Evolutionary conservation across 2,888 invertebrate genomes (phyloP).

Genomic region (Dasypolia templi): DNA sequence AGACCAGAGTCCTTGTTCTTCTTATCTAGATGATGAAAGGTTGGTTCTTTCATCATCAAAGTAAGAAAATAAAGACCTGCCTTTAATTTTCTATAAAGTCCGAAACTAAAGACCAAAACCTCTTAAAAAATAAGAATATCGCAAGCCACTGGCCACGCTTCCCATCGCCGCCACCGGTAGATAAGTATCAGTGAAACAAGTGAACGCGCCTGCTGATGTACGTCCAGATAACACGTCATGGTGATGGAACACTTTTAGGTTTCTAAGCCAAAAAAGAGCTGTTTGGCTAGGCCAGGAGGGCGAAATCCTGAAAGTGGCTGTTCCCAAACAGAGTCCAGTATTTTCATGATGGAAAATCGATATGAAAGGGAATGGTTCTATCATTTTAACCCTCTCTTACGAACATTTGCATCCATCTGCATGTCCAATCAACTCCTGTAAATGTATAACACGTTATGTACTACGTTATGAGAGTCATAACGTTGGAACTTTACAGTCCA

Average conservation of each 20-base stretch:
- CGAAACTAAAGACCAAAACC: not conserved
- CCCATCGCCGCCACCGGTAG: conserved; percentile 21
- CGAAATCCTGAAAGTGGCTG: too few species aligned
- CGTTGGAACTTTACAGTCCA: conserved; percentile 2
- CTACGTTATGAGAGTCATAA: not conserved
- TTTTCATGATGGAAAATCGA: not conserved
- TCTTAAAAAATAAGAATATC: not conserved
- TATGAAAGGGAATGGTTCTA: not conserved
- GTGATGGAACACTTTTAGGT: conserved; percentile 7
- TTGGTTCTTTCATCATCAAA: too few species aligned
- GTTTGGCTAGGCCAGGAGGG: not conserved
- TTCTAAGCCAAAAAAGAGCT: not conserved
- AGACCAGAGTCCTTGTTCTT: too few species aligned
- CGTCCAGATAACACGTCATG: conserved; percentile 45
- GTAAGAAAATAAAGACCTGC: too few species aligned
- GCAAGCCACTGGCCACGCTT: not conserved
- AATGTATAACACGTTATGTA: too few species aligned
- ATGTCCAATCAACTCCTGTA: not conserved
- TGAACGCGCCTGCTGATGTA: conserved; percentile 49
- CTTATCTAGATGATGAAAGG: too few species aligned
- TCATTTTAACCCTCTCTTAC: not conserved
- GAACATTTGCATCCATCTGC: not conserved
- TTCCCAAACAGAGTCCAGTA: not conserved
- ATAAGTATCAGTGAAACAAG: conserved; percentile 53
- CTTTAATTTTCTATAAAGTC: not conserved